These are phyloP conservation scores for Epirrhoe tristata DNA, from an alignment of 2,888 invertebrate genomes.

Conservation along the genomic window DNA sequence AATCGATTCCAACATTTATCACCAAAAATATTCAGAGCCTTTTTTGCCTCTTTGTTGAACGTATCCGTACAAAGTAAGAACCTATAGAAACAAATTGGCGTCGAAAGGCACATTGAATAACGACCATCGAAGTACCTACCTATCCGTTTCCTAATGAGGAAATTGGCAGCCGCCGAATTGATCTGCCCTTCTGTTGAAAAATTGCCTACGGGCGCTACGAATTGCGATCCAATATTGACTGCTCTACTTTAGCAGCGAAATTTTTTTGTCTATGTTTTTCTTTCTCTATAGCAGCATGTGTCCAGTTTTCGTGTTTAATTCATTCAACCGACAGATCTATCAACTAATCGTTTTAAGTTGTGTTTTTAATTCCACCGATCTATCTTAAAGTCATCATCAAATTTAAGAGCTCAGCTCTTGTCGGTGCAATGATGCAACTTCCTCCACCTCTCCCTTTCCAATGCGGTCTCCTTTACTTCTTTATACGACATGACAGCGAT, in stretches of 20 bases:
- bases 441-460: too few relatives aligned
- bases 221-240: background rate
- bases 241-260: background rate
- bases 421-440: too few relatives aligned
- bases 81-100: constrained; percentile 22
- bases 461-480: too few relatives aligned
- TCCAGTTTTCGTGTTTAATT: background rate
- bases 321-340: background rate
- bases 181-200: constrained; percentile 21
- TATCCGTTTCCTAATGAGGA: constrained; percentile 27
- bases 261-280: background rate
- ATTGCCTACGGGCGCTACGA: constrained; percentile 12
- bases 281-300: background rate
- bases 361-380: too few relatives aligned
- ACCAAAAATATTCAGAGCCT: background rate
- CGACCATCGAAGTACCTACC: constrained; percentile 21
- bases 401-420: too few relatives aligned
- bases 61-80: constrained; percentile 4
- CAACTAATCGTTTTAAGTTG: too few relatives aligned
- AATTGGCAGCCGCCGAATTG: constrained; percentile 26
- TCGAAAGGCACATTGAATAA: constrained; percentile 22
- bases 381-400: too few relatives aligned
- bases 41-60: constrained; percentile 8
- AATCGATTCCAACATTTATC: background rate
- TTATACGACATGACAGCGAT: too few relatives aligned